A percentile compares a stretch with the other conserved stretches of the same genome.
phyloP scores from a whole-genome alignment of 2,797 vertebrate genomes.

The Notoglanidium macrostoma region DNA sequence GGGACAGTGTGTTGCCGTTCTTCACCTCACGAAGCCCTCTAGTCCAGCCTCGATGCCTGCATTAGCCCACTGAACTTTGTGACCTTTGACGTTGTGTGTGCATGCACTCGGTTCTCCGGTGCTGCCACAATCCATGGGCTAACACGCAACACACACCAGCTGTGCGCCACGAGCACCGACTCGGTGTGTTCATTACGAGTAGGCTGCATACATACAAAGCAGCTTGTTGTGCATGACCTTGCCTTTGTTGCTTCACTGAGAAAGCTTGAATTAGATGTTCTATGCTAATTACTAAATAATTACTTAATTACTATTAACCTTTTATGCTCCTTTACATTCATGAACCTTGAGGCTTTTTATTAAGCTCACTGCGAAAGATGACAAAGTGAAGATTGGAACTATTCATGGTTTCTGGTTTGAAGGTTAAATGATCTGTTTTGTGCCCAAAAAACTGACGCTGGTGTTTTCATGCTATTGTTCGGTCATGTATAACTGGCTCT shows the following conservation, averaged over 20 bases:
- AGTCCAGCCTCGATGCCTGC: conserved; percentile 27
- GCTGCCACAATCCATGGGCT: conserved; percentile 29
- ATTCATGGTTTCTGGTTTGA: background rate
- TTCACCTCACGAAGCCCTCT: conserved; percentile 25
- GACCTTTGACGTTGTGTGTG: conserved; percentile 34
- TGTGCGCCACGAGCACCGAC: conserved; percentile 13
- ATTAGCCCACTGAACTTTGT: conserved; percentile 46
- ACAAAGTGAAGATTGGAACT: background rate
- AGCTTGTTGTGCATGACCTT: conserved; percentile 19
- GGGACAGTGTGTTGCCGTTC: background rate
- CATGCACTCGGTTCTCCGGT: conserved; percentile 28
- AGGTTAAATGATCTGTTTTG: background rate
- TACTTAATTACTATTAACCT: conserved; percentile 21
- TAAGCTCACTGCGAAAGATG: background rate
- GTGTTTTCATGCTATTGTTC: background rate
- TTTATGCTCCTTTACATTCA: conserved; percentile 20
- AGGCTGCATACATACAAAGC: background rate
- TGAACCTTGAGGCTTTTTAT: conserved; percentile 4
- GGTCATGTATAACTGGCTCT: background rate
- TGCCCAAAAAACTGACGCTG: background rate
- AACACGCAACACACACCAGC: conserved; percentile 39
- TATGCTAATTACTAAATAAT: conserved; percentile 20
- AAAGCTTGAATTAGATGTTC: conserved; percentile 5
- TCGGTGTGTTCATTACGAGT: background rate
- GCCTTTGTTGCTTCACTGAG: conserved; percentile 13